Base-by-base conservation (phyloP, 2,888 invertebrate species). In the Arrhopalites spinosus region DNA sequence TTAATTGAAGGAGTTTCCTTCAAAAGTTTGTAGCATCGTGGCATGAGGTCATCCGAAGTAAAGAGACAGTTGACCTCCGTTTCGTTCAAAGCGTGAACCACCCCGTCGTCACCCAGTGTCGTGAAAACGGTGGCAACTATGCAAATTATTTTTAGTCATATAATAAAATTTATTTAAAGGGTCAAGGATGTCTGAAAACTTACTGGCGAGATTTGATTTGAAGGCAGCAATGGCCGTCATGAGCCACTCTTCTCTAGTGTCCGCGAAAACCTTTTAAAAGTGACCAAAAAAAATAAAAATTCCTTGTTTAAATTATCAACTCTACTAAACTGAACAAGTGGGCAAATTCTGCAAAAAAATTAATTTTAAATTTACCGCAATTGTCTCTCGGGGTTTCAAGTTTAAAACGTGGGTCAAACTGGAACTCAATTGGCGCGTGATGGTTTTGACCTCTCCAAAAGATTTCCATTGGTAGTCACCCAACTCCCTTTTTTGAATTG, bases 181-280 rank as follows among this genome's bases (percentile, higher is more conserved):
- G 23, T 3, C 7, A 53, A 27, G 23, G 15, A 3, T 3, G 30
- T 59, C n/a, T n/a, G n/a, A n/a, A n/a, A n/a, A 76, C 81, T 84
- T 82, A 92, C 92, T 89, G 68, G 95, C 92, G 85, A 95, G 92
- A 86, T 93, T 95, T 87, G 93, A 94, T 85, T 94, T 95, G 88
- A 99, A 96, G 86, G 96, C 93, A 72, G 96, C 97, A 85, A 98
- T 94, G 0, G 97, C 96, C 0, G 96, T 93, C 70, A 98, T 88
- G 91, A 98, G 93, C 99, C 99, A 99, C 87, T 99, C 98, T 67
- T 94, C 94, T 82, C 98, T 89, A 0, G 98, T 99, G 87, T 99
- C 99, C 0, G 98, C 96, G 88, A 97, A 98, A 84, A 99, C n/a
- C n/a, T n/a, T n/a, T n/a, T n/a, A n/a, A n/a, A n/a, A n/a, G n/a